Evolutionary conservation across 2,113 vertebrate genomes (phyloP).

Genomic region (Herpailurus yagouaroundi): DNA sequence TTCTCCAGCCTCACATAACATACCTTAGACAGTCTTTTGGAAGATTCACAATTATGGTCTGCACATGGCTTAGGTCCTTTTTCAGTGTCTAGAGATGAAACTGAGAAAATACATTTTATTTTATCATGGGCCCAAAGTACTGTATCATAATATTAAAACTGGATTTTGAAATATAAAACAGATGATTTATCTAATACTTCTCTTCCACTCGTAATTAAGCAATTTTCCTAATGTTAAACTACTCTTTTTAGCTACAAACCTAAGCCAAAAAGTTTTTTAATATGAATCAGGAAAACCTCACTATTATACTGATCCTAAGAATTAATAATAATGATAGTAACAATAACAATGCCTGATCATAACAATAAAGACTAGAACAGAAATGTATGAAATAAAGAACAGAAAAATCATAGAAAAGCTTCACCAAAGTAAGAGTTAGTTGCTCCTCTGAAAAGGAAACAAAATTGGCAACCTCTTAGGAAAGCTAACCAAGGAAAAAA

Average conservation of each 20-base stretch:
- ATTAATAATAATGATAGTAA: neutral
- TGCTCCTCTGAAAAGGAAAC: neutral
- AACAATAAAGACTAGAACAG: neutral
- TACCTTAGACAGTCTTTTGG: conserved; percentile 81
- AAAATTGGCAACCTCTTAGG: neutral
- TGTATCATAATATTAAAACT: conserved; percentile 6
- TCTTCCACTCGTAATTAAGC: neutral
- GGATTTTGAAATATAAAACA: neutral
- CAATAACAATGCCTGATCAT: neutral
- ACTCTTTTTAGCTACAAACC: neutral
- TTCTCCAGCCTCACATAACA: neutral
- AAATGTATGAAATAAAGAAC: neutral
- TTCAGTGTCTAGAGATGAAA: conserved; percentile 74
- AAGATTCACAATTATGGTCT: conserved; percentile 68
- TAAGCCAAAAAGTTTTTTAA: neutral
- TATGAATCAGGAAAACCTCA: neutral
- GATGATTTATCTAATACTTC: neutral
- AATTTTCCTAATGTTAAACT: neutral
- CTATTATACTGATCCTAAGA: neutral
- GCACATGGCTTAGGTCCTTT: conserved; percentile 64
- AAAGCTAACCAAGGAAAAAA: neutral
- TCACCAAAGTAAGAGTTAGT: neutral
- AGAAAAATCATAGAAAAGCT: neutral
- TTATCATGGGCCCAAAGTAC: conserved; percentile 58
- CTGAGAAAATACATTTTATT: conserved; percentile 74